Evolutionary conservation across 1,140 invertebrate genomes (phyloP).

Genomic region (Notospermus geniculatus): DNA sequence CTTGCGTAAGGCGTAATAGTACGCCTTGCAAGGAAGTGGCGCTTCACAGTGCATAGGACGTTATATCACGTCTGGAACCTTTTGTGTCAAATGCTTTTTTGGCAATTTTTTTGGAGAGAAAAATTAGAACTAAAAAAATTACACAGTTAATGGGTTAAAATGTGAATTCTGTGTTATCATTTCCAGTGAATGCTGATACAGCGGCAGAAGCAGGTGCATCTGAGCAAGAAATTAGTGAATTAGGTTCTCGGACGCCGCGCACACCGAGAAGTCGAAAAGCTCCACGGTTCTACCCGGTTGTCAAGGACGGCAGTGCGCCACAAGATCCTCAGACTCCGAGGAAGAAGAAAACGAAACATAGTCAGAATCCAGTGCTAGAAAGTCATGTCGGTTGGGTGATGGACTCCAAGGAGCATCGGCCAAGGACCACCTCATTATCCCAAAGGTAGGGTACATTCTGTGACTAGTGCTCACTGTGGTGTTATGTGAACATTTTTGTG

Average conservation of each 20-base stretch:
- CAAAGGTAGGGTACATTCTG: conserved; percentile 25
- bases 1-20: too few species aligned
- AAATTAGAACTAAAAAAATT: too few species aligned
- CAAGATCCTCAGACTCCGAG: conserved; percentile 60
- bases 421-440: conserved; percentile 37
- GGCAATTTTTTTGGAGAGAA: too few species aligned
- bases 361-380: conserved; percentile 89
- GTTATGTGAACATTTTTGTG: too few species aligned
- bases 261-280: conserved; percentile 50
- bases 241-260: conserved; percentile 40
- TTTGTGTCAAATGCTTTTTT: too few species aligned
- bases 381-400: conserved; percentile 94
- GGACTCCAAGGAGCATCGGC: conserved; percentile 48
- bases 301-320: conserved; percentile 63
- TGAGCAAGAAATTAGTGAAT: neutral
- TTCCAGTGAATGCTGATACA: too few species aligned
- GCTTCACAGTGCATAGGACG: too few species aligned
- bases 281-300: conserved; percentile 89
- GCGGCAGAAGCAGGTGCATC: neutral
- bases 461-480: too few species aligned
- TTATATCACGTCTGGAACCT: too few species aligned
- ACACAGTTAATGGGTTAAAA: too few species aligned
- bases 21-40: too few species aligned
- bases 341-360: conserved; percentile 89
- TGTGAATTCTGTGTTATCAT: too few species aligned